Percentiles rank a stretch among this genome's conserved stretches.
Conservation (phyloP, 2,888 invertebrate species). For the Bugulina stolonifera region DNA sequence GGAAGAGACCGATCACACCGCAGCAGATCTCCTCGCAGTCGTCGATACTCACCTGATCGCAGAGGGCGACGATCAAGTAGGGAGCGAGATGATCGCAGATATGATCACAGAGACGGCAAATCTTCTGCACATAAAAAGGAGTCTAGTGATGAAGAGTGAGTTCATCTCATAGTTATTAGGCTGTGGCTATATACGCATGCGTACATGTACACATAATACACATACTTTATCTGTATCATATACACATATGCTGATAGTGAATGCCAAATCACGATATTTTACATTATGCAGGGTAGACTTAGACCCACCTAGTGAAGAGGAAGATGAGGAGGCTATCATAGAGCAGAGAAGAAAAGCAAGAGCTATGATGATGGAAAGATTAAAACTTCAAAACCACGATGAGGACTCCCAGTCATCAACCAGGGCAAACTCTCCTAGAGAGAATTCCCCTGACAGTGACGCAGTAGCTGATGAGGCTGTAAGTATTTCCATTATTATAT, state of each 20-base stretch:
- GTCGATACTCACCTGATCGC: neutral
- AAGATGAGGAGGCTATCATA: constrained; percentile 88
- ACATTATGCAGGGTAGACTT: constrained; percentile 63
- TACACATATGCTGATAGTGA: no score
- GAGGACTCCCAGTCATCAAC: constrained; percentile 9
- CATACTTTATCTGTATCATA: no score
- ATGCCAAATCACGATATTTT: no score
- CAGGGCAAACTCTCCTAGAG: neutral
- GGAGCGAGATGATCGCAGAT: neutral
- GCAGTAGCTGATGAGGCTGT: constrained; percentile 28
- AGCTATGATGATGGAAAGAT: constrained; percentile 69
- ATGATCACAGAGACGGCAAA: neutral
- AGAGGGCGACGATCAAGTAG: neutral
- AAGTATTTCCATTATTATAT: neutral
- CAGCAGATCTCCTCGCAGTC: neutral
- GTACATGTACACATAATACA: no score
- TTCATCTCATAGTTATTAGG: no score
- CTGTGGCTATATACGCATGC: no score
- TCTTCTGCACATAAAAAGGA: constrained; percentile 60
- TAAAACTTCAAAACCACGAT: constrained; percentile 1
- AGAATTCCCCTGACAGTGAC: constrained; percentile 28
- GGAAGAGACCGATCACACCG: neutral
- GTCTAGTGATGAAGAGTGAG: constrained; percentile 46
- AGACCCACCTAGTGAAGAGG: constrained; percentile 66
- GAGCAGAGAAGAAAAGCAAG: constrained; percentile 78